Evolutionary conservation across 1,140 invertebrate genomes (phyloP).

Genomic region (Cydia splendana): DNA sequence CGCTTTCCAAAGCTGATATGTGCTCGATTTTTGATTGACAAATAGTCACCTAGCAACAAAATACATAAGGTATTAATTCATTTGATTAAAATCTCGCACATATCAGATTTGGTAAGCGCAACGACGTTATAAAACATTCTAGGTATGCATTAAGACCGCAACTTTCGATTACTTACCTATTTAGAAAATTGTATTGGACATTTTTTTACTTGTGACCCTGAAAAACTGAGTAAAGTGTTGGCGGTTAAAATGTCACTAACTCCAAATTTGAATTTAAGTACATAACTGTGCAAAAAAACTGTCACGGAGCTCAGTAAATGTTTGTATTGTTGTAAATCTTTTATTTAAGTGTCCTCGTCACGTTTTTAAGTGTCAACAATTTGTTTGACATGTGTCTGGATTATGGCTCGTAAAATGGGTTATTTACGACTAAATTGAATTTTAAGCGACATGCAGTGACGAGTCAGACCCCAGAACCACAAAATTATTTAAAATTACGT

Average conservation of each 20-base stretch:
- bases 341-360: conserved; percentile 51
- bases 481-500: conserved; percentile 11
- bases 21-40: no score
- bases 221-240: conserved; percentile 22
- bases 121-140: no score
- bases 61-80: no score
- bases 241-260: conserved; percentile 20
- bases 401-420: conserved; percentile 55
- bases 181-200: background rate
- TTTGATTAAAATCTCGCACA: no score
- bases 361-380: conserved; percentile 59
- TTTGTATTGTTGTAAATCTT: conserved; percentile 40
- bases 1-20: no score
- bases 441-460: conserved; percentile 51
- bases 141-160: no score
- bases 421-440: conserved; percentile 61
- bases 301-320: background rate
- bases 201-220: no score
- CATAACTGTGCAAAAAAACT: conserved; percentile 22
- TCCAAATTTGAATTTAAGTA: conserved; percentile 19
- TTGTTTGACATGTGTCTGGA: conserved; percentile 66
- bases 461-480: conserved; percentile 16
- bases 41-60: no score
- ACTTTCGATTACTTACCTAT: background rate
- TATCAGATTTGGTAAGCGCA: no score